Evolutionary conservation across 2,888 invertebrate species (phyloP).

Genomic region (Caenorhabditis uteleia): DNA sequence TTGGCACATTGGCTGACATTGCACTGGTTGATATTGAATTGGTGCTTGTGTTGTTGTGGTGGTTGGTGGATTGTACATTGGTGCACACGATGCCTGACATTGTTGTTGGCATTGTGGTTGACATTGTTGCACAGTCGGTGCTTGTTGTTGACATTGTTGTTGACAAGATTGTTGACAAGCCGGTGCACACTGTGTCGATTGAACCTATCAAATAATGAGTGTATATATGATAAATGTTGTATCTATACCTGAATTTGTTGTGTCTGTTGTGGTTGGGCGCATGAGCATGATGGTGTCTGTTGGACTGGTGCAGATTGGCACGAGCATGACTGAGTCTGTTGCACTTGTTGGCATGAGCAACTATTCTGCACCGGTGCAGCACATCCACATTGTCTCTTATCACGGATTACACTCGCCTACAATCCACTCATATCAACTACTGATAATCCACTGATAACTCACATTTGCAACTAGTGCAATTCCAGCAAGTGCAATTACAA

Average conservation of each 20-base stretch:
- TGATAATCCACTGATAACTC: not conserved
- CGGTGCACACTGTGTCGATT: conserved; percentile 44
- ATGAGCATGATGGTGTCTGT: conserved; percentile 38
- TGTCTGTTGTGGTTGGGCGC: conserved; percentile 42
- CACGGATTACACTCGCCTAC: conserved; percentile 50
- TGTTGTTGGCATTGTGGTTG: conserved; percentile 45
- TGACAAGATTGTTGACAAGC: conserved; percentile 46
- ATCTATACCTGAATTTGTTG: conserved; percentile 42
- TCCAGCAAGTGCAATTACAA: conserved; percentile 28
- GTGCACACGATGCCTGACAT: conserved; percentile 37
- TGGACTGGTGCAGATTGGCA: conserved; percentile 48
- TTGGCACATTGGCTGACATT: conserved; percentile 44
- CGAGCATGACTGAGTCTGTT: conserved; percentile 44
- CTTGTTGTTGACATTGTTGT: conserved; percentile 30
- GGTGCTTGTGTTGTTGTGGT: conserved; percentile 28
- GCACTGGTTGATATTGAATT: conserved; percentile 19
- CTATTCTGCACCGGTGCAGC: conserved; percentile 36
- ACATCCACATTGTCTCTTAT: conserved; percentile 56
- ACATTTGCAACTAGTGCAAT: conserved; percentile 27
- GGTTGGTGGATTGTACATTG: conserved; percentile 24
- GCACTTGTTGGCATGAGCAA: conserved; percentile 43
- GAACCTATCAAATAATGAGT: conserved; percentile 36
- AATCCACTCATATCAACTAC: not conserved
- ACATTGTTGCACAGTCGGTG: conserved; percentile 30
- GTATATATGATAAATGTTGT: no score